Evolutionary conservation across 1,140 invertebrate species (phyloP).

Genomic region (Luehdorfia chinensis): DNA sequence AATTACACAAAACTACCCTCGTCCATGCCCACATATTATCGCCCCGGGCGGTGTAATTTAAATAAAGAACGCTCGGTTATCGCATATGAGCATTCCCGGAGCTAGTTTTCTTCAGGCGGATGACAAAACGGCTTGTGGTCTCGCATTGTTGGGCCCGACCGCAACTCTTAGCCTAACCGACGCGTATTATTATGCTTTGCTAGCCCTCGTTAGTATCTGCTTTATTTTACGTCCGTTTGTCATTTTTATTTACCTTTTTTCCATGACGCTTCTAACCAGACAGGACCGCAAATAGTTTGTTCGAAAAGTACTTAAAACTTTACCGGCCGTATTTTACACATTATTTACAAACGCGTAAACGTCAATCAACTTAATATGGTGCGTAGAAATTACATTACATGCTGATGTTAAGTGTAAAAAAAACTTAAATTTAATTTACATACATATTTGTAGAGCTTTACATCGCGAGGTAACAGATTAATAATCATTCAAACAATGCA

Average conservation of each 20-base stretch:
- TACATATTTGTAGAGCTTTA: too few species aligned
- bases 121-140: constrained; percentile 33
- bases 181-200: constrained; percentile 27
- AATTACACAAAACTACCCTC: constrained; percentile 34
- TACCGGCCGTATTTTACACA: constrained; percentile 11
- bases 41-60: constrained; percentile 33
- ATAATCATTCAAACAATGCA: not conserved
- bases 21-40: constrained; percentile 24
- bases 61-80: constrained; percentile 33
- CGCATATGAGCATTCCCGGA: constrained; percentile 20
- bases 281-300: constrained; percentile 24
- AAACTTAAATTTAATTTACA: too few species aligned
- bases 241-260: constrained; percentile 39
- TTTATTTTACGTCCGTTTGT: constrained; percentile 47
- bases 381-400: too few species aligned
- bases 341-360: constrained; percentile 12
- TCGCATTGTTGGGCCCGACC: constrained; percentile 23
- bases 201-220: constrained; percentile 48
- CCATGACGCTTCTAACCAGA: constrained; percentile 30
- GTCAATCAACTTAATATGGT: constrained; percentile 10
- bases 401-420: too few species aligned
- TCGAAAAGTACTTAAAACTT: constrained; percentile 3
- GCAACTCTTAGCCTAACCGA: constrained; percentile 23
- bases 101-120: constrained; percentile 28
- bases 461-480: not conserved